Percentiles rank a stretch among this genome's conserved stretches.
These are phyloP conservation scores for Clytia hemisphaerica DNA, from an alignment of 30 jellyfish, hydroid and myxozoan species.

Conservation along the genomic window DNA sequence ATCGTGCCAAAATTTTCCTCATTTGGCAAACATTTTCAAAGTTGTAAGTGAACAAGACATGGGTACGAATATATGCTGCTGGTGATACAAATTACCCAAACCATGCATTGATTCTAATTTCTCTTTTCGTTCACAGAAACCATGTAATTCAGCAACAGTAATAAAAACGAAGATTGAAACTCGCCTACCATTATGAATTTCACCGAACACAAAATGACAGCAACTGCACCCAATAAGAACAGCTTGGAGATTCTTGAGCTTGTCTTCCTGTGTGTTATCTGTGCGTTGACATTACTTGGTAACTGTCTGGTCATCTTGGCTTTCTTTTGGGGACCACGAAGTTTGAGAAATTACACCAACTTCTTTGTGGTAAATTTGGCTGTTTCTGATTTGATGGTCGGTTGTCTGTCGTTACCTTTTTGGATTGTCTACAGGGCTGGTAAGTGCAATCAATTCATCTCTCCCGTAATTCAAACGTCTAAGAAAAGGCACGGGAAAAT, in stretches of 20 bases:
- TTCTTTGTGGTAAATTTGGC: constrained; percentile 41
- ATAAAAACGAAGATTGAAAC: too few species aligned
- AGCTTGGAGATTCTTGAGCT: constrained; percentile 12
- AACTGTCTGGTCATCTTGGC: constrained; percentile 38
- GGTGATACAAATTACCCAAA: too few species aligned
- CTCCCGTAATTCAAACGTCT: neutral
- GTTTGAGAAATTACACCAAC: constrained; percentile 32
- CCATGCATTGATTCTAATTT: too few species aligned
- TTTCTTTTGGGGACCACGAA: constrained; percentile 27
- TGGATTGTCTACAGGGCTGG: constrained; percentile 42
- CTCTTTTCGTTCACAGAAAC: too few species aligned
- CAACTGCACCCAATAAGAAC: too few species aligned
- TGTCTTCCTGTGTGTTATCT: constrained; percentile 12
- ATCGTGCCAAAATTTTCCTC: too few species aligned
- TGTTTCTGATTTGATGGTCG: constrained; percentile 48
- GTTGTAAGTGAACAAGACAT: too few species aligned
- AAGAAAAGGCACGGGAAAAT: neutral
- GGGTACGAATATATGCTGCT: too few species aligned
- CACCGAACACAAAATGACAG: too few species aligned
- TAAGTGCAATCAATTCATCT: neutral
- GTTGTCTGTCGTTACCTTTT: constrained; percentile 40
- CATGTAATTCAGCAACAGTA: too few species aligned
- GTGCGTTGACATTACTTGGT: constrained; percentile 17
- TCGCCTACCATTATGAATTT: too few species aligned
- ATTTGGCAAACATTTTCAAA: too few species aligned